Conservation (phyloP, 2,888 invertebrate species). For the Eremobia ochroleuca region DNA sequence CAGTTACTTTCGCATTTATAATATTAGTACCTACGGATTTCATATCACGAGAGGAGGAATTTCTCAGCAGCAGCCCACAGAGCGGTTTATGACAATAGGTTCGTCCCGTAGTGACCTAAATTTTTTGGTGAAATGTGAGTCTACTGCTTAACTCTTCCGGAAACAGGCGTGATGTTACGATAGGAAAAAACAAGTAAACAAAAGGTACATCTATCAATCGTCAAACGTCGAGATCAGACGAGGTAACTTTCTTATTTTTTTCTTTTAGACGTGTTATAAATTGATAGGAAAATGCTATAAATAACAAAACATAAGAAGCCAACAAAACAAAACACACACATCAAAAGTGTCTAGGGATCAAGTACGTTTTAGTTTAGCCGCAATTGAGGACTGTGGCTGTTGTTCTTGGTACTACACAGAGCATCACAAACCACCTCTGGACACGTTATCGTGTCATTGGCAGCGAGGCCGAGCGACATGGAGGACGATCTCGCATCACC, state of each 20-base stretch:
- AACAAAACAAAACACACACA: too few species aligned
- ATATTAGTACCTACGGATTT: too few species aligned
- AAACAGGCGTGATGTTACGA: not conserved
- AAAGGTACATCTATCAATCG: conserved; percentile 43
- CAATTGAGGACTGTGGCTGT: too few species aligned
- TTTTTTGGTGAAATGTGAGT: not conserved
- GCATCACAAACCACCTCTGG: too few species aligned
- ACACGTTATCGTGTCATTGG: too few species aligned
- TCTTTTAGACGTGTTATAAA: conserved; percentile 23
- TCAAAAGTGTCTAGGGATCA: too few species aligned
- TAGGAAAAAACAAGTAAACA: conserved; percentile 28
- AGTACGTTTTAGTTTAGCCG: too few species aligned
- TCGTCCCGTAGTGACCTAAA: not conserved
- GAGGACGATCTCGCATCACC: too few species aligned
- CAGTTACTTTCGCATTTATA: too few species aligned
- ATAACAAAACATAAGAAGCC: conserved; percentile 17
- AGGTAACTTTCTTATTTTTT: conserved; percentile 36
- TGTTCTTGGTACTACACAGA: too few species aligned
- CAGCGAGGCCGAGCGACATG: too few species aligned
- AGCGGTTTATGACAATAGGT: too few species aligned
- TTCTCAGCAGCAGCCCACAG: not conserved
- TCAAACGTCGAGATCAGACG: conserved; percentile 38
- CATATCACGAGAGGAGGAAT: not conserved
- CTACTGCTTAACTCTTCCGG: not conserved
- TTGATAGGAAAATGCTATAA: conserved; percentile 30